phyloP scores from a whole-genome alignment of 2,113 vertebrate genomes.

The Xyliphius kryptos region DNA sequence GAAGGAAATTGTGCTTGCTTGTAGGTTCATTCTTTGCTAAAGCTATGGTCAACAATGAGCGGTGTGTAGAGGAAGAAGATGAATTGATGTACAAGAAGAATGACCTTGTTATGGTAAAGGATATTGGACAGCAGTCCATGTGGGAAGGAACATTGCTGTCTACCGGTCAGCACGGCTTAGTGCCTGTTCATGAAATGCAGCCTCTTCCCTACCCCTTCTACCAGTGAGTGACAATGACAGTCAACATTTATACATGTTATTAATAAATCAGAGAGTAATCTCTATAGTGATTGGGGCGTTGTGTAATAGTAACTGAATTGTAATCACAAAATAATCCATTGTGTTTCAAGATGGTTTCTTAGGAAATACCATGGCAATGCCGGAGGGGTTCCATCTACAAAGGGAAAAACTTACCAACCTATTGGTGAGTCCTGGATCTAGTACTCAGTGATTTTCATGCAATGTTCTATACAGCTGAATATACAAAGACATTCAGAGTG shows the following conservation, averaged over 20 bases:
- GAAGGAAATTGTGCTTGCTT: conserved; percentile 6
- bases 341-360: conserved; percentile 97
- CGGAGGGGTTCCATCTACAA: conserved; percentile 53
- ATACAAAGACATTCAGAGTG: too few relatives aligned
- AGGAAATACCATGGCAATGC: conserved; percentile 75
- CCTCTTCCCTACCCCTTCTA: conserved; percentile 85
- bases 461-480: too few relatives aligned
- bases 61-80: conserved; percentile 61
- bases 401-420: conserved; percentile 54
- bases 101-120: conserved; percentile 78
- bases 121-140: conserved; percentile 64
- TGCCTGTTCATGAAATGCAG: conserved; percentile 72
- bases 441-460: too few relatives aligned
- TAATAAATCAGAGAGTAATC: too few relatives aligned
- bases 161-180: conserved; percentile 72
- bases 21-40: conserved; percentile 86
- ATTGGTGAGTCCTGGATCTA: too few relatives aligned
- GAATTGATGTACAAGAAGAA: conserved; percentile 66
- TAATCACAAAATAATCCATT: not conserved
- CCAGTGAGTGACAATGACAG: conserved; percentile 72
- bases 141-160: conserved; percentile 82
- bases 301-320: too few relatives aligned
- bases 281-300: too few relatives aligned
- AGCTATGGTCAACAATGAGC: conserved; percentile 52
- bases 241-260: not conserved